These are phyloP conservation scores for Phoeniculus purpureus DNA, from an alignment of 2,797 vertebrate species.

Conservation along the genomic window DNA sequence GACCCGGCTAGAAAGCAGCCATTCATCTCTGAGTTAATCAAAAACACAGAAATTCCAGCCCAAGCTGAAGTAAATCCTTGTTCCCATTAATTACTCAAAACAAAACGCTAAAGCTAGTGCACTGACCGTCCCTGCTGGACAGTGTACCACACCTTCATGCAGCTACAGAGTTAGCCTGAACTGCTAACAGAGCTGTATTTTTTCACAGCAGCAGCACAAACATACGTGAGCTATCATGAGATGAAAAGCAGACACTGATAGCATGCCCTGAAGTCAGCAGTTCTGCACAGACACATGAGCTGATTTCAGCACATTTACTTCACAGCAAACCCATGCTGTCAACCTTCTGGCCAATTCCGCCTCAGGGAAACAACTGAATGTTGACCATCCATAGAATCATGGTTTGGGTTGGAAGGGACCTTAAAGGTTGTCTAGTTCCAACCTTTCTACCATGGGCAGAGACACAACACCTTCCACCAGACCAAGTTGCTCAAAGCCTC, in stretches of 20 bases:
- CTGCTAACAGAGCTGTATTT: not conserved
- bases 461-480: not conserved
- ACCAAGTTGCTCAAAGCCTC: not conserved
- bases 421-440: not conserved
- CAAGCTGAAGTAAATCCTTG: not conserved
- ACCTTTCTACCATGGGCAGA: not conserved
- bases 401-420: not conserved
- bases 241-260: not conserved
- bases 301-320: conserved; percentile 1
- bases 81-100: not conserved
- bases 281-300: not conserved
- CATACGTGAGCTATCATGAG: not conserved
- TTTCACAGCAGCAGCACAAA: not conserved
- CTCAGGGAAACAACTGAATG: not conserved
- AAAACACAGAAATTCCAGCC: not conserved
- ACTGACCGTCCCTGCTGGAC: not conserved
- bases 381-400: not conserved
- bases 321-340: not conserved
- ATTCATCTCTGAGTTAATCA: not conserved
- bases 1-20: not conserved
- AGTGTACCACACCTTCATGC: not conserved
- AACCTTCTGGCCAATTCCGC: not conserved
- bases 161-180: not conserved
- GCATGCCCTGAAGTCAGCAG: conserved; percentile 23
- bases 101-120: not conserved